These are phyloP conservation scores for Carapus acus DNA, from an alignment of 2,797 vertebrate genomes.

Conservation along the genomic window DNA sequence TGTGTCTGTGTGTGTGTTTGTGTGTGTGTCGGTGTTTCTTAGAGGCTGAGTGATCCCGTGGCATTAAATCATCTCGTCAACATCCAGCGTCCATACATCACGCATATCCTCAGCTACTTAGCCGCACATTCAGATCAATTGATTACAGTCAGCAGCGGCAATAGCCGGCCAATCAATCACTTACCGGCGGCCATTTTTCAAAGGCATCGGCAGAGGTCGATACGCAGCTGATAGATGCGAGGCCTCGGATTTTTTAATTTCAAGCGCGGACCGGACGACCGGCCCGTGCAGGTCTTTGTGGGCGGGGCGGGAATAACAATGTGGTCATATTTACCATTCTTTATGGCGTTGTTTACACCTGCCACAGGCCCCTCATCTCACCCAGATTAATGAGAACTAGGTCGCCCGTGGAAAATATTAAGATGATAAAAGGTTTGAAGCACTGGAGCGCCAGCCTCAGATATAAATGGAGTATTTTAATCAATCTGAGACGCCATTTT, in stretches of 20 bases:
- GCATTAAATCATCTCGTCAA: slow-evolving; percentile 7
- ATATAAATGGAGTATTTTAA: too few relatives aligned
- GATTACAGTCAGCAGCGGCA: slow-evolving; percentile 34
- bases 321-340: slow-evolving; percentile 11
- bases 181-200: slow-evolving; percentile 43
- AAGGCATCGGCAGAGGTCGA: slow-evolving; percentile 35
- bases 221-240: slow-evolving; percentile 40
- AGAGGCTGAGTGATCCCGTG: not conserved
- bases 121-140: slow-evolving; percentile 27
- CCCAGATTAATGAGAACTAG: slow-evolving; percentile 3
- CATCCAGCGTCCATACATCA: slow-evolving; percentile 29
- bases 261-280: slow-evolving; percentile 19
- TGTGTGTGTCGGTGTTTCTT: slow-evolving; percentile 1
- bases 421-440: too few relatives aligned
- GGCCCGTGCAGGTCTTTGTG: slow-evolving; percentile 5
- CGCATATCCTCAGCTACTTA: slow-evolving; percentile 34
- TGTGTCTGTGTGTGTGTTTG: too few relatives aligned
- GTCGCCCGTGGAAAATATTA: too few relatives aligned
- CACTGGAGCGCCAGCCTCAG: too few relatives aligned
- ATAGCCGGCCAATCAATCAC: slow-evolving; percentile 44
- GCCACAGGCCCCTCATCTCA: not conserved
- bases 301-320: slow-evolving; percentile 31
- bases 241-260: slow-evolving; percentile 25
- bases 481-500: too few relatives aligned
- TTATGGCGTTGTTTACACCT: slow-evolving; percentile 4